Percentiles rank a stretch among this genome's conserved stretches.
Evolutionary conservation across 2,888 invertebrate species (phyloP).

Genomic region (Automeris io): DNA sequence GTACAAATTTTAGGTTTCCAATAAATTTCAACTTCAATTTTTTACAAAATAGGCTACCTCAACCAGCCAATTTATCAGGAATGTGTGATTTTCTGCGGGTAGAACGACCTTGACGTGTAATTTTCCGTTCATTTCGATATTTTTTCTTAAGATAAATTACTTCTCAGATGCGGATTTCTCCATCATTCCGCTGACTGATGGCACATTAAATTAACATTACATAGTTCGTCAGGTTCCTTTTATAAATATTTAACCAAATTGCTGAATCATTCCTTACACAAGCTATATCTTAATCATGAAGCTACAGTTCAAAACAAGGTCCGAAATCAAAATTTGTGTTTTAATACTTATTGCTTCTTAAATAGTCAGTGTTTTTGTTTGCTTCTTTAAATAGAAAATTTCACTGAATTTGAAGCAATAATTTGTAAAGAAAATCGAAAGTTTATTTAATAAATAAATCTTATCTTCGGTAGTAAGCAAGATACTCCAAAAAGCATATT

Average conservation of each 20-base stretch:
- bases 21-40: conserved; percentile 4
- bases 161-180: conserved; percentile 8
- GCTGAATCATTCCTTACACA: too few relatives aligned
- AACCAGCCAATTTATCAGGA: conserved; percentile 10
- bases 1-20: not conserved
- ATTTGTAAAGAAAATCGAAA: too few relatives aligned
- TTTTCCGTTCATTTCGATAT: conserved; percentile 20
- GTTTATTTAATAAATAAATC: too few relatives aligned
- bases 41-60: not conserved
- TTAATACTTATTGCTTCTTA: too few relatives aligned
- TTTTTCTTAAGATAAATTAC: conserved; percentile 17
- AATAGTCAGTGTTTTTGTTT: too few relatives aligned
- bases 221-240: not conserved
- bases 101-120: conserved; percentile 20
- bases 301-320: too few relatives aligned
- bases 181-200: conserved; percentile 3
- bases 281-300: too few relatives aligned
- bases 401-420: too few relatives aligned
- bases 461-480: too few relatives aligned
- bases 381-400: too few relatives aligned
- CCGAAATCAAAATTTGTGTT: too few relatives aligned
- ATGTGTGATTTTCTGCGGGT: conserved; percentile 8
- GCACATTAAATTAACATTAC: conserved; percentile 2
- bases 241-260: not conserved
- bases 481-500: too few relatives aligned